Evolutionary conservation across 1,140 invertebrate genomes (phyloP).

Genomic region (Prorops nasuta): DNA sequence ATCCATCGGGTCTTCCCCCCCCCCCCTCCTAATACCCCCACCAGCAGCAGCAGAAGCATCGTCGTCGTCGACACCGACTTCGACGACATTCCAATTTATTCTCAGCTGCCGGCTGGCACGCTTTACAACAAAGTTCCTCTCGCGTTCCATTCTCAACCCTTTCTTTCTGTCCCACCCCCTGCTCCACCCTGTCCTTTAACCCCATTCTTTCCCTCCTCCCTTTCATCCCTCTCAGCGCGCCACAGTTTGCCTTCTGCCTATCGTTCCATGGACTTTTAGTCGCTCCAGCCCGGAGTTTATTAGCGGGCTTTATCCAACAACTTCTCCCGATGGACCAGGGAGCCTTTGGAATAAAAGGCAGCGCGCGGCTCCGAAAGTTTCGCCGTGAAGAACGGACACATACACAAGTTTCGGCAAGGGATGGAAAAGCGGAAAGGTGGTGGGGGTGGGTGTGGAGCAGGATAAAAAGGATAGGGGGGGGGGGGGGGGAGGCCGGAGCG

Average conservation of each 20-base stretch:
- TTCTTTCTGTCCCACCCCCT: neutral
- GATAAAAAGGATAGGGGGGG: neutral
- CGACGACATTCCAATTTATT: conserved; percentile 37
- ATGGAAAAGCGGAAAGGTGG: conserved; percentile 24
- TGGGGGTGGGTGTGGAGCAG: conserved; percentile 1
- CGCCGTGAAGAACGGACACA: conserved; percentile 9
- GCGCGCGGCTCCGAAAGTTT: conserved; percentile 27
- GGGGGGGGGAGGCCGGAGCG: conserved; percentile 3
- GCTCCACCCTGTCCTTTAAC: neutral
- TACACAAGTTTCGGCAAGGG: conserved; percentile 7
- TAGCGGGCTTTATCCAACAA: conserved; percentile 36
- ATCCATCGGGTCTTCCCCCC: conserved; percentile 19
- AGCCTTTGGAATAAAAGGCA: conserved; percentile 30
- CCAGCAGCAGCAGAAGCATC: too few species aligned
- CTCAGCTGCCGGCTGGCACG: conserved; percentile 32
- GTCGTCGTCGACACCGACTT: conserved; percentile 9
- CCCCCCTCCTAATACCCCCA: neutral
- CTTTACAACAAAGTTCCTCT: conserved; percentile 18
- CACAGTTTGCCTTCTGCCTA: neutral
- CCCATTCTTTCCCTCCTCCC: conserved; percentile 1
- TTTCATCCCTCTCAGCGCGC: neutral
- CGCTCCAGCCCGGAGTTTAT: conserved; percentile 34
- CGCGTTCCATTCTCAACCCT: conserved; percentile 4
- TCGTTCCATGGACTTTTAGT: conserved; percentile 14
- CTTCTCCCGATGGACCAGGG: conserved; percentile 24